Percentiles rank a stretch among this genome's conserved stretches.
These are phyloP conservation scores for Scolopax mira DNA, from an alignment of 2,113 vertebrate genomes.

Conservation along the genomic window DNA sequence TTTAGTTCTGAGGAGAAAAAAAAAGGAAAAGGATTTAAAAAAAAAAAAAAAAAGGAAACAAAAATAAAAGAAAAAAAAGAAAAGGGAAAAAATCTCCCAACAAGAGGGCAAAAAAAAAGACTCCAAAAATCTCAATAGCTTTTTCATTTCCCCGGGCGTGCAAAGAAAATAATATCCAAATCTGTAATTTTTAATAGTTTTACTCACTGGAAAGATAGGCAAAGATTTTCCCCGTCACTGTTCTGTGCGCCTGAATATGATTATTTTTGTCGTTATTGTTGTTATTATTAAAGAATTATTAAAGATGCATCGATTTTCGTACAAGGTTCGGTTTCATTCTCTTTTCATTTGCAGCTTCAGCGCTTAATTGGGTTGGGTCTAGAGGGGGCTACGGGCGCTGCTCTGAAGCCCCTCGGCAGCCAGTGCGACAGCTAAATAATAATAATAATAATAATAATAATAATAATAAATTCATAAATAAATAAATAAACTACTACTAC, in stretches of 20 bases:
- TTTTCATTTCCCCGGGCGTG: not conserved
- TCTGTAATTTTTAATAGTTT: not conserved
- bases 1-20: not conserved
- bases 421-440: not conserved
- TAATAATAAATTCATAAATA: too few relatives aligned
- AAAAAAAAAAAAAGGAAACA: too few relatives aligned
- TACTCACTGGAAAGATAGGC: not conserved
- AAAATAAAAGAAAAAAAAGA: too few relatives aligned
- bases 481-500: too few relatives aligned
- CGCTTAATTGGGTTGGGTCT: not conserved
- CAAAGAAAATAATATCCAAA: not conserved
- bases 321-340: not conserved
- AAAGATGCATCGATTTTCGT: not conserved
- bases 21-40: too few relatives aligned
- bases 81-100: too few relatives aligned
- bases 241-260: not conserved
- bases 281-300: not conserved
- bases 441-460: not conserved
- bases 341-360: not conserved
- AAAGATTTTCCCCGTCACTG: not conserved
- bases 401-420: not conserved
- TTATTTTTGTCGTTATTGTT: not conserved
- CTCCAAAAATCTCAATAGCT: not conserved
- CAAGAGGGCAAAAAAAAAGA: rapidly evolving
- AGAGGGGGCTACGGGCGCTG: not conserved